Conservation (phyloP, 2,888 invertebrate species). For the Drosophila anomelani region DNA sequence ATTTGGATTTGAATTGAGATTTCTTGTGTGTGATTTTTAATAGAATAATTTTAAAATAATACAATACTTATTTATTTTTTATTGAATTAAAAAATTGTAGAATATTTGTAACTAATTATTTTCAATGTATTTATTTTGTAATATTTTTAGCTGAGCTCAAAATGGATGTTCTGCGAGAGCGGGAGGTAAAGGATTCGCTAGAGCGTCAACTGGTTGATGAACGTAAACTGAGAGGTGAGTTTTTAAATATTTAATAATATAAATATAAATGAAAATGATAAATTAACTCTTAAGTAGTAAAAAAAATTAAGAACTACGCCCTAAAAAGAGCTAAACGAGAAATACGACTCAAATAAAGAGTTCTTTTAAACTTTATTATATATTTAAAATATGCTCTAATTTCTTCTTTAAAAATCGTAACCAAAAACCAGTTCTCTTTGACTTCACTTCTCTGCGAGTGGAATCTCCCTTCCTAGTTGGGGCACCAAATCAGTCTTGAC, state of each 20-base stretch:
- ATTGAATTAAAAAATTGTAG: no score
- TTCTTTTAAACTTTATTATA: no score
- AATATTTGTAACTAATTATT: neutral
- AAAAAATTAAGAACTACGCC: neutral
- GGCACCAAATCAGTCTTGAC: slow-evolving; percentile 42
- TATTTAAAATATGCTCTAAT: neutral
- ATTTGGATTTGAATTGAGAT: no score
- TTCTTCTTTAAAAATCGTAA: no score
- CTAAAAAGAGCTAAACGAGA: neutral
- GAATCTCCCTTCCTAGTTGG: slow-evolving; percentile 31
- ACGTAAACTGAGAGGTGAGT: slow-evolving; percentile 97
- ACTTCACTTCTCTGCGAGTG: slow-evolving; percentile 4
- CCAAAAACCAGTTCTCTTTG: slow-evolving; percentile 6
- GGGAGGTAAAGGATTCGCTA: slow-evolving; percentile 96
- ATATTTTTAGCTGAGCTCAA: slow-evolving; percentile 92
- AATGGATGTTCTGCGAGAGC: slow-evolving; percentile 96
- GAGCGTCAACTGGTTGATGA: slow-evolving; percentile 97
- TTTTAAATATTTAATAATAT: neutral
- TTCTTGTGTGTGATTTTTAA: neutral
- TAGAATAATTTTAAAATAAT: neutral
- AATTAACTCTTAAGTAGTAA: neutral
- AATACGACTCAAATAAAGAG: no score
- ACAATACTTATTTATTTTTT: neutral
- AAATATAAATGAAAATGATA: neutral
- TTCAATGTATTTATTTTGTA: neutral